Conservation (phyloP, 2,888 invertebrate species). For the Cephus runcator region DNA sequence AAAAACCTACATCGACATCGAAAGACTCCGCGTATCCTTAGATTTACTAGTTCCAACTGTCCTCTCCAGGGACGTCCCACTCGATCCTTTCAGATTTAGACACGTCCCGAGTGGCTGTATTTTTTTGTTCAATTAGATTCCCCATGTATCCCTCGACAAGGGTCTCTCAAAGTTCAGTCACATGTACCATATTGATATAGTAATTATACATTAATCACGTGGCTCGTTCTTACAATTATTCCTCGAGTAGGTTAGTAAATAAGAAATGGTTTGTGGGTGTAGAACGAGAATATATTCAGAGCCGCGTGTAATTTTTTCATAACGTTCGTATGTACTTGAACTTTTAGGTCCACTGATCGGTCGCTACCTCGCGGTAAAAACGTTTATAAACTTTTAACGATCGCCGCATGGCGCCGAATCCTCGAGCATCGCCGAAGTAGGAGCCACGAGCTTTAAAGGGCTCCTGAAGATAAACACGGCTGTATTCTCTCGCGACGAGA, state of each 20-base stretch:
- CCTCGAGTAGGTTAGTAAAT: too few species aligned
- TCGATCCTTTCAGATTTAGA: neutral
- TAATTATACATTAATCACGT: too few species aligned
- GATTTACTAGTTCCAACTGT: neutral
- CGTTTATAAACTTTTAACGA: neutral
- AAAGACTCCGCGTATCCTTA: neutral
- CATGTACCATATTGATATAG: too few species aligned
- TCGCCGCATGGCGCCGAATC: neutral
- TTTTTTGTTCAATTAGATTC: too few species aligned
- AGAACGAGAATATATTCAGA: neutral
- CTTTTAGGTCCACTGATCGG: neutral
- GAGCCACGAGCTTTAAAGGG: neutral
- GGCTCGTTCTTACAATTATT: too few species aligned
- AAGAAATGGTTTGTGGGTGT: neutral
- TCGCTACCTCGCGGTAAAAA: neutral
- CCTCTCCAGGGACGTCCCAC: neutral
- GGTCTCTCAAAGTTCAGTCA: too few species aligned
- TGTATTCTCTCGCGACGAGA: constrained; percentile 25
- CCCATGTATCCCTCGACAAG: too few species aligned
- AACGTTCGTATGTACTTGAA: neutral
- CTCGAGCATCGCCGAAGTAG: neutral
- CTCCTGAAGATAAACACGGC: neutral
- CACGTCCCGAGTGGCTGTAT: too few species aligned
- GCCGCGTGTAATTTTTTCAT: neutral
- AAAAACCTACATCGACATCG: constrained; percentile 10